Evolutionary conservation across 2,113 vertebrate species (phyloP).

Genomic region (Madoqua kirkii): DNA sequence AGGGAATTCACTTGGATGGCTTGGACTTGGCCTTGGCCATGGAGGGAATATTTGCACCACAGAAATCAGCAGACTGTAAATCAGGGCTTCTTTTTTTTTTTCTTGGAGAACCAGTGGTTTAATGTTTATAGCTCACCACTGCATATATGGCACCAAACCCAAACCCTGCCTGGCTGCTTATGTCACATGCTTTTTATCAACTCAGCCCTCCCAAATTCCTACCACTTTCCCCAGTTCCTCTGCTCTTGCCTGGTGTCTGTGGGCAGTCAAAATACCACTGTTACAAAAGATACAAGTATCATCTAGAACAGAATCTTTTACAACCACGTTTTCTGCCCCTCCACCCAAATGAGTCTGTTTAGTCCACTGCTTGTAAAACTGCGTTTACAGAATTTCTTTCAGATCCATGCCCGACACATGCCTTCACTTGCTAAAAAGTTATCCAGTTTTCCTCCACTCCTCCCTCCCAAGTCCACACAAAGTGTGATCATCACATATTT

Average conservation of each 20-base stretch:
- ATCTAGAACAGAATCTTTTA: background rate
- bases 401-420: background rate
- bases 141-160: rapidly evolving
- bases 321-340: background rate
- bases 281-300: background rate
- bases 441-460: background rate
- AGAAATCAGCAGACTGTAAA: background rate
- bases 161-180: background rate
- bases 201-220: too few relatives aligned
- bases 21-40: background rate
- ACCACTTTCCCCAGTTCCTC: background rate
- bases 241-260: background rate
- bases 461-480: conserved; percentile 61
- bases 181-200: rapidly evolving
- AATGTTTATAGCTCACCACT: background rate
- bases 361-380: background rate
- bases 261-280: background rate
- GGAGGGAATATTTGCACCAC: background rate
- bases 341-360: background rate
- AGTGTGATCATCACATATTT: conserved; percentile 61
- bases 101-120: background rate
- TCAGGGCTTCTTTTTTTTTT: too few relatives aligned
- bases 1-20: background rate
- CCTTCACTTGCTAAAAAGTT: conserved; percentile 62
- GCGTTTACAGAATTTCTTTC: background rate